Conservation (phyloP, 2,113 vertebrate species). For the Semicossyphus pulcher region DNA sequence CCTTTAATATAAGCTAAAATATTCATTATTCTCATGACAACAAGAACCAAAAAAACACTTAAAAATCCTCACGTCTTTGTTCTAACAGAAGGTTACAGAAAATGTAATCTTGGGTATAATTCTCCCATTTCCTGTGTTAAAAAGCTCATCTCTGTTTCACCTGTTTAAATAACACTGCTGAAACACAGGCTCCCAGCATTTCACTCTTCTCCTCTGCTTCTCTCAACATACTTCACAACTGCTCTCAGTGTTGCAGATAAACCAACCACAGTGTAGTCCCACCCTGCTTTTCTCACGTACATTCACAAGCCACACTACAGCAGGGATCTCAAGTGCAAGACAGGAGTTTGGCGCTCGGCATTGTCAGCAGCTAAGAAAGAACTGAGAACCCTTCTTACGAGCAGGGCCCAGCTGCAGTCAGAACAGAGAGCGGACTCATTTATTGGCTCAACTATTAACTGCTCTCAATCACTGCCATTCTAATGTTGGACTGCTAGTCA, state of each 20-base stretch:
- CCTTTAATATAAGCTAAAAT: no score
- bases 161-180: constrained; percentile 7
- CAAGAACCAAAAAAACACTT: not conserved
- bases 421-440: constrained; percentile 29
- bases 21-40: constrained; percentile 1
- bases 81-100: not conserved
- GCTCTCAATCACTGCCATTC: constrained; percentile 45
- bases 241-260: constrained; percentile 22
- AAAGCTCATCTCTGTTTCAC: constrained; percentile 7
- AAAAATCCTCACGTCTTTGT: not conserved
- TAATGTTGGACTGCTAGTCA: constrained; percentile 55
- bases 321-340: constrained; percentile 15
- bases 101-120: not conserved
- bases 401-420: constrained; percentile 10
- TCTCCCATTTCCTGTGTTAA: not conserved
- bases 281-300: constrained; percentile 31
- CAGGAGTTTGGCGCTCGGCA: constrained; percentile 14
- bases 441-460: constrained; percentile 48
- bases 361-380: constrained; percentile 17
- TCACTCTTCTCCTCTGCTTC: constrained; percentile 1
- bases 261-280: constrained; percentile 27
- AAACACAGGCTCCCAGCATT: not conserved
- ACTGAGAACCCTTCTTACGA: not conserved
- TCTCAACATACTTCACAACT: constrained; percentile 25
- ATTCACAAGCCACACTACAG: constrained; percentile 20